Percentiles rank a stretch among this genome's conserved stretches.
Conservation (phyloP, 2,888 invertebrate species). For the Amaurobius ferox region DNA sequence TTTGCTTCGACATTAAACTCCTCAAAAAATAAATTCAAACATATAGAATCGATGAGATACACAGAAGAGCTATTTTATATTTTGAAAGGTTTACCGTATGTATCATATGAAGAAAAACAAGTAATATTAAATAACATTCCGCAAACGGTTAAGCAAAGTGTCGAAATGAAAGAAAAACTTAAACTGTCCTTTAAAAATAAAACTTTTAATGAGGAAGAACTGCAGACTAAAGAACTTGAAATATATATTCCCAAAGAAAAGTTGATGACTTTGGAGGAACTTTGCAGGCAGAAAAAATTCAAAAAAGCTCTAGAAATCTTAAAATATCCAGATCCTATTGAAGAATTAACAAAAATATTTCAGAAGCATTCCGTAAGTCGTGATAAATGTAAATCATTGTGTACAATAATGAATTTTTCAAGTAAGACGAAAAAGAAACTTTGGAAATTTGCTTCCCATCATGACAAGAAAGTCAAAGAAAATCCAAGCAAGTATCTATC, state of each 20-base stretch:
- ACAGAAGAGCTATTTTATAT: background rate
- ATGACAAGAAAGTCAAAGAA: background rate
- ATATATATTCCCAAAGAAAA: background rate
- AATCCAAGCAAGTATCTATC: background rate
- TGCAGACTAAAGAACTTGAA: background rate
- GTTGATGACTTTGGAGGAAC: background rate
- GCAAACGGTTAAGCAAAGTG: background rate
- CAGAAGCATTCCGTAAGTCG: background rate
- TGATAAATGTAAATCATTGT: background rate
- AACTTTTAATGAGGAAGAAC: background rate
- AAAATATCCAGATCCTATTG: background rate
- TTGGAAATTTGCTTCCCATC: background rate
- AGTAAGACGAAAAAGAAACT: background rate
- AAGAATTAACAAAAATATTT: background rate
- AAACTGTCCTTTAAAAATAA: background rate
- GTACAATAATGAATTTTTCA: background rate
- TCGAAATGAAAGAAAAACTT: background rate
- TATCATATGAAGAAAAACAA: slow-evolving; percentile 4
- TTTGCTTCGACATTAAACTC: too few relatives aligned
- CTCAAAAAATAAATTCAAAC: background rate
- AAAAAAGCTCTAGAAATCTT: background rate
- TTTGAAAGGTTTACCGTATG: background rate
- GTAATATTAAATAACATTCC: slow-evolving; percentile 4
- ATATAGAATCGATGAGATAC: background rate
- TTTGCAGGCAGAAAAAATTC: background rate